Base-by-base conservation (phyloP, 2,113 vertebrate species). In the Apodemus speciosus region DNA sequence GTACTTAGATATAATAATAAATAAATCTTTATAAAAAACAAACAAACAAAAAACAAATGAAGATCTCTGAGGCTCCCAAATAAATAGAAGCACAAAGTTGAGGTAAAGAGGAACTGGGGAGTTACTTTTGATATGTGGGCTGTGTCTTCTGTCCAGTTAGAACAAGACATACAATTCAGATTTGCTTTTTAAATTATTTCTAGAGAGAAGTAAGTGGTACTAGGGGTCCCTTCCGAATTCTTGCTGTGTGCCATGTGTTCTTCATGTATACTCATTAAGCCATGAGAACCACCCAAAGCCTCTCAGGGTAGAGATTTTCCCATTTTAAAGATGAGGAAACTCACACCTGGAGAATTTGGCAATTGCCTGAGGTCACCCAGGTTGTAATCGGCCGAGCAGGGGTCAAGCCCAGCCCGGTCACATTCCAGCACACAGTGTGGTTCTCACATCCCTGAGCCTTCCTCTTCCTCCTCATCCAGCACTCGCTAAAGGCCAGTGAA, bases 251-350 rank as follows among this genome's bases (percentile, higher is more conserved):
- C 91, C 93, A 91, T 40, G 71, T 56, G 16, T 62, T 96, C 91
- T 91, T 0, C 18, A 14, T 27, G 46, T 80, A 60, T 84, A 91
- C 75, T 91, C 86, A 85, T 93, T 93, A 69, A 84, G 35, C 86
- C 11, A 16, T 81, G 76, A 77, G 89, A 92, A 85, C 25, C 64
- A 66, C 69, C 89, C 92, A 94, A 2, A 94, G 27, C 30, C 69
- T 92, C 90, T 32, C 79, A 91, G 66, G 66, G 73, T 86, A 92
- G 89, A 88, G 87, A 89, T 95, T 94, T 85, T 76, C 84, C 95
- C 94, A 94, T 94, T 96, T 93, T 96, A 97, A 95, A 95, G 94
- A 94, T 92, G 91, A 95, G 91, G 91, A 95, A 93, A 89, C 84
- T 49, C 84, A 73, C 73, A 62, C 94, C 58, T 30, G 35, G 83